Evolutionary conservation across 2,888 invertebrate genomes (phyloP).

Genomic region (Sphecodes monilicornis): DNA sequence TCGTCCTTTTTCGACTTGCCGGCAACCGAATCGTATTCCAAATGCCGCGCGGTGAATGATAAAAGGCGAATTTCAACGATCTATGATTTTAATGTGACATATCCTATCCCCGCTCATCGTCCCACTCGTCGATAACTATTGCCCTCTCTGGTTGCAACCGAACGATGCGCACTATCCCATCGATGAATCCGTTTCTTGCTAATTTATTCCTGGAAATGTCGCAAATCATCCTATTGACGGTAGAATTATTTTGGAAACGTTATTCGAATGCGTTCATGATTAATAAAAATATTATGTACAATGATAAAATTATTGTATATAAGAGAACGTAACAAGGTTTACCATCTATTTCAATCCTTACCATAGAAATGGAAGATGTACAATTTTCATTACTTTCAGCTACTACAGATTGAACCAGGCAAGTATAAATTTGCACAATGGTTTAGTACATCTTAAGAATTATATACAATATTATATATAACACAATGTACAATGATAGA

Average conservation of each 20-base stretch:
- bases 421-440: no score
- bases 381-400: no score
- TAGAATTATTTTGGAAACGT: background rate
- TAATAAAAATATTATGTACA: background rate
- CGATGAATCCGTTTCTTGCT: background rate
- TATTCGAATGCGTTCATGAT: background rate
- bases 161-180: background rate
- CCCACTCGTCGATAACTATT: background rate
- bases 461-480: no score
- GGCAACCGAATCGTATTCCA: slow-evolving; percentile 53
- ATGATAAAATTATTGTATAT: background rate
- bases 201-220: background rate
- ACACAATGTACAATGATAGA: no score
- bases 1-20: slow-evolving; percentile 73
- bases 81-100: slow-evolving; percentile 59
- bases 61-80: slow-evolving; percentile 59
- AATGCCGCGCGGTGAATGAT: slow-evolving; percentile 58
- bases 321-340: background rate
- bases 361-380: no score
- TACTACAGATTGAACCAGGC: no score
- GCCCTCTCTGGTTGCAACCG: background rate
- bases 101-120: background rate
- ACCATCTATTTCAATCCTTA: no score
- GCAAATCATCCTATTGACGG: background rate
- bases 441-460: no score